phyloP scores from a whole-genome alignment of 2,113 vertebrate genomes.

The Spilogale gracilis region DNA sequence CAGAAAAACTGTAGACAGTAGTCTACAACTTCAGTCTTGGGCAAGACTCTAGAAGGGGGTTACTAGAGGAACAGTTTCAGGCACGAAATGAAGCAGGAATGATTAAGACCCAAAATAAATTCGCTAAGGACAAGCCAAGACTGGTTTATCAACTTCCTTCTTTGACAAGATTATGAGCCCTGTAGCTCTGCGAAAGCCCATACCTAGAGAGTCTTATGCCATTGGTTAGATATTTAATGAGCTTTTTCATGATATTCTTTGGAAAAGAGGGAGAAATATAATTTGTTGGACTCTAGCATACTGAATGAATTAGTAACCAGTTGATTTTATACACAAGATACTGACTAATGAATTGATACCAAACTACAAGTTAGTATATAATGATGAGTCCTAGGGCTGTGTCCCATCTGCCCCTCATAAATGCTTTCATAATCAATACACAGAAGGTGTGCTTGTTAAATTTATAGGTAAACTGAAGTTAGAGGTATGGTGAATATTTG shows the following conservation, averaged over 20 bases:
- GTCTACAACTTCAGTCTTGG: background rate
- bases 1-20: background rate
- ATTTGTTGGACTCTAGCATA: background rate
- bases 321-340: background rate
- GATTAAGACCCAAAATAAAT: background rate
- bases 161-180: background rate
- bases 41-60: background rate
- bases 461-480: background rate
- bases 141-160: background rate
- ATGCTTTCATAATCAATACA: conserved; percentile 22
- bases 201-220: background rate
- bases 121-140: background rate
- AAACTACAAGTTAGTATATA: background rate
- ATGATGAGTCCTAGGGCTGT: background rate
- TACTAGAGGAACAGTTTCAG: background rate
- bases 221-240: background rate
- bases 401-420: background rate
- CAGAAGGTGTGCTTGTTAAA: background rate
- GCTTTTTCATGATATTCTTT: conserved; percentile 8
- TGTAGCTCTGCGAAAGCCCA: background rate
- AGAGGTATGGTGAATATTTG: background rate
- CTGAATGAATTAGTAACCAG: background rate
- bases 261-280: conserved; percentile 9
- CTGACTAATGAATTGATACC: background rate
- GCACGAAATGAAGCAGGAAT: background rate